Evolutionary conservation across 2,888 invertebrate genomes (phyloP).

Genomic region (Pachydiplax longipennis): DNA sequence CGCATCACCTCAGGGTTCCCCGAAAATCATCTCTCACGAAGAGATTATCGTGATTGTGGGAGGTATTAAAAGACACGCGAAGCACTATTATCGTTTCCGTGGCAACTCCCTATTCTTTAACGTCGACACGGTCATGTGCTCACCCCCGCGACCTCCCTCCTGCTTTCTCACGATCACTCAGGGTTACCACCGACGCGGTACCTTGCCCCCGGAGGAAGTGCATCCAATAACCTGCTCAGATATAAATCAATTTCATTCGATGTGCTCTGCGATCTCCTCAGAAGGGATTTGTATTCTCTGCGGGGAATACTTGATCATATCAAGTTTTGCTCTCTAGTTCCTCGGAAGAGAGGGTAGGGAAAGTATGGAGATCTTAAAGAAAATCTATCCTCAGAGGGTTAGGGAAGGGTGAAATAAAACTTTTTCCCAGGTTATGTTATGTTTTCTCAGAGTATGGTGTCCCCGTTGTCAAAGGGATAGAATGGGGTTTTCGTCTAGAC

Average conservation of each 20-base stretch:
- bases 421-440: too few relatives aligned
- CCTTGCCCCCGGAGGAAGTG: slow-evolving; percentile 10
- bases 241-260: slow-evolving; percentile 18
- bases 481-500: too few relatives aligned
- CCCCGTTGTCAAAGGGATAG: too few relatives aligned
- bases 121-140: slow-evolving; percentile 12
- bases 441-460: too few relatives aligned
- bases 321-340: too few relatives aligned
- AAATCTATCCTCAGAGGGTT: too few relatives aligned
- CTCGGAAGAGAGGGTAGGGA: too few relatives aligned
- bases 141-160: not conserved
- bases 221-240: not conserved
- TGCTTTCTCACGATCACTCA: slow-evolving; percentile 31
- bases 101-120: slow-evolving; percentile 22
- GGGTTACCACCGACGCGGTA: slow-evolving; percentile 18
- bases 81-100: not conserved
- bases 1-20: not conserved
- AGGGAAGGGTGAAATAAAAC: too few relatives aligned
- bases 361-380: too few relatives aligned
- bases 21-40: slow-evolving; percentile 27
- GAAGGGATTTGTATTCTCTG: not conserved
- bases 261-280: not conserved
- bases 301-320: not conserved
- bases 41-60: slow-evolving; percentile 1
- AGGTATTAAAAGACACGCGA: slow-evolving; percentile 19